Evolutionary conservation across 2,888 invertebrate genomes (phyloP), one percentile per base, ranked within the genome.

Genomic region (Amphipoea oculea): DNA sequence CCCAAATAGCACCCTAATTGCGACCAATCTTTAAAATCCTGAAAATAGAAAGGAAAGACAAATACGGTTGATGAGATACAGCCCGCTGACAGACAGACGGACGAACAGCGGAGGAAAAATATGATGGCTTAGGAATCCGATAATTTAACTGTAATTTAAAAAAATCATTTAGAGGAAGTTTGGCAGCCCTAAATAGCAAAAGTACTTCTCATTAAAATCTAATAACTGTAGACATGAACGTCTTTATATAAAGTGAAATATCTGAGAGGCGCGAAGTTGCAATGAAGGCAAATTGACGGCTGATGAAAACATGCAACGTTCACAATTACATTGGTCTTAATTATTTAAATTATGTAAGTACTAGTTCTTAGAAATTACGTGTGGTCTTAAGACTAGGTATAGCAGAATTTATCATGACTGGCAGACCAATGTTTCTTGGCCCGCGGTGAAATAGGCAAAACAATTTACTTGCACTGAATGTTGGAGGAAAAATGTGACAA

Each of bases 221-320:
- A 81, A 78, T 86, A 86, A 71, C 71, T 45, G 63, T 51, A 62
- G 66, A 76, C 81, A 84, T 81, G 42, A 86, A 74, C 65, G 84
- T 86, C 78, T 81, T 54, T 60, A 77, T 1, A 11, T 20, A 29
- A 78, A 86, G 71, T 86, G 86, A 84, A 84, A 84, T 86, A 86
- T 86, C 42, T 81, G 69, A 54, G 40, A 67, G 66, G 74, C 67
- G 20, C 65, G 42, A 73, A 62, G 29, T 63, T 68, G 66, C 72
- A 74, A 68, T 74, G 72, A 65, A 62, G 62, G 40, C 71, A 36
- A 78, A 57, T 82, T 57, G 77, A 76, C 57, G 75, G 36, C 67
- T 72, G 60, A 66, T 83, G 45, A 48, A 74, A 68, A 63, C 36
- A 62, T 62, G 57, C 62, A 57, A 76, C 71, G 12, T 20, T 69